Evolutionary conservation across 2,797 vertebrate species (phyloP).

Genomic region (Clarias laeviceps): DNA sequence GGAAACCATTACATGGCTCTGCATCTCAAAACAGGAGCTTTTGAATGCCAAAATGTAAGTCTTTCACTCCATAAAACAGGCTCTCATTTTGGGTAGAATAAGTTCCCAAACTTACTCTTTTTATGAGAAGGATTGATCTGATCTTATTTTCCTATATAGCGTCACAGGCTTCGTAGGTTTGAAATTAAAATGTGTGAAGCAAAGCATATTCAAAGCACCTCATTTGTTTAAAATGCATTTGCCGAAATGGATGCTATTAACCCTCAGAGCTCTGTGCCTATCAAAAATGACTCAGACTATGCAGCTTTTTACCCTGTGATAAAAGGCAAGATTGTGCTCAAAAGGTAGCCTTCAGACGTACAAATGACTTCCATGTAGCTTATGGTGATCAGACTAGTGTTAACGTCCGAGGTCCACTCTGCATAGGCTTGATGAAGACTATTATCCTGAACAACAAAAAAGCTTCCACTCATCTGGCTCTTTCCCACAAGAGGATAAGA

Average conservation of each 20-base stretch:
- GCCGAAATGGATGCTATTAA: conserved; percentile 25
- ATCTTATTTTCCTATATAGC: conserved; percentile 73
- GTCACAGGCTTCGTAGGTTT: conserved; percentile 59
- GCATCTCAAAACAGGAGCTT: conserved; percentile 65
- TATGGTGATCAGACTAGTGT: conserved; percentile 25
- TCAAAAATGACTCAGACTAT: no score
- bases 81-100: conserved; percentile 67
- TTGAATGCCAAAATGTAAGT: conserved; percentile 63
- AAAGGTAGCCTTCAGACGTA: neutral
- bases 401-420: conserved; percentile 40
- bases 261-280: neutral
- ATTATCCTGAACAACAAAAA: conserved; percentile 52
- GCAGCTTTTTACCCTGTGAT: neutral
- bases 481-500: conserved; percentile 52
- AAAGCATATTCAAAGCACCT: conserved; percentile 43
- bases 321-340: neutral
- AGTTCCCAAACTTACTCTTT: conserved; percentile 67
- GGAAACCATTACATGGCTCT: conserved; percentile 72
- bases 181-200: conserved; percentile 38
- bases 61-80: conserved; percentile 65
- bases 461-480: conserved; percentile 27
- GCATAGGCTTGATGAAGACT: conserved; percentile 42
- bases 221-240: conserved; percentile 41
- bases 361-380: neutral
- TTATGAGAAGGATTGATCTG: conserved; percentile 62